Evolutionary conservation across 2,888 invertebrate species (phyloP).

Genomic region (Cheilosia vernalis): DNA sequence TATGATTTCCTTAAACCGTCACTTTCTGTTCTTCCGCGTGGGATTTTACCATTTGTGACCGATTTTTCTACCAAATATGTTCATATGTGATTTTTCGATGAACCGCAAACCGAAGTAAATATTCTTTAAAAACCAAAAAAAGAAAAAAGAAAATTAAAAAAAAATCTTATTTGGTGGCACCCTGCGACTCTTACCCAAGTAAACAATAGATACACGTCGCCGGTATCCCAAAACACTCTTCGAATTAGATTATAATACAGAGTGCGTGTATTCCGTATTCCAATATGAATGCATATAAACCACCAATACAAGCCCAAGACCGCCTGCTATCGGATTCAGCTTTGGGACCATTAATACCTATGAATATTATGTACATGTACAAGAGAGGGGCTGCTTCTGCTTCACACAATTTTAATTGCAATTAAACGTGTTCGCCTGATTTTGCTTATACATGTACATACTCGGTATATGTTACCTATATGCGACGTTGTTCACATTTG

Average conservation of each 20-base stretch:
- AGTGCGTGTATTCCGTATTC: conserved; percentile 13
- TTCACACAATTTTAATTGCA: background rate
- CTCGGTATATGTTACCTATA: background rate
- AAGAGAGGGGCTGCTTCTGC: conserved; percentile 4
- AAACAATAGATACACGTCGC: conserved; percentile 39
- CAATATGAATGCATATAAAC: background rate
- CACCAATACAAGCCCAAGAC: conserved; percentile 25
- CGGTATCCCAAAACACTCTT: conserved; percentile 32
- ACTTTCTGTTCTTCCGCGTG: background rate
- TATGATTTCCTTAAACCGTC: background rate
- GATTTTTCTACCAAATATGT: too few species aligned
- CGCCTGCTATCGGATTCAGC: conserved; percentile 2
- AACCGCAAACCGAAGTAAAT: too few species aligned
- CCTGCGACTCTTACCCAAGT: conserved; percentile 50
- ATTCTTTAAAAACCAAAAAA: background rate
- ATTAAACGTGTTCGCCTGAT: background rate
- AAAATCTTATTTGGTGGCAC: conserved; percentile 14
- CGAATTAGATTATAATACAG: conserved; percentile 38
- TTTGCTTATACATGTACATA: background rate
- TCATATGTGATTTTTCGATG: too few species aligned
- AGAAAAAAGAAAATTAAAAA: background rate
- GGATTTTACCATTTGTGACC: too few species aligned
- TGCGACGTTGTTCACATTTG: too few species aligned
- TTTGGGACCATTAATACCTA: background rate
- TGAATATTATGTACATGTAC: background rate